These are phyloP conservation scores for Megastigmus dorsalis DNA, from an alignment of 2,888 invertebrate genomes.

Conservation along the genomic window DNA sequence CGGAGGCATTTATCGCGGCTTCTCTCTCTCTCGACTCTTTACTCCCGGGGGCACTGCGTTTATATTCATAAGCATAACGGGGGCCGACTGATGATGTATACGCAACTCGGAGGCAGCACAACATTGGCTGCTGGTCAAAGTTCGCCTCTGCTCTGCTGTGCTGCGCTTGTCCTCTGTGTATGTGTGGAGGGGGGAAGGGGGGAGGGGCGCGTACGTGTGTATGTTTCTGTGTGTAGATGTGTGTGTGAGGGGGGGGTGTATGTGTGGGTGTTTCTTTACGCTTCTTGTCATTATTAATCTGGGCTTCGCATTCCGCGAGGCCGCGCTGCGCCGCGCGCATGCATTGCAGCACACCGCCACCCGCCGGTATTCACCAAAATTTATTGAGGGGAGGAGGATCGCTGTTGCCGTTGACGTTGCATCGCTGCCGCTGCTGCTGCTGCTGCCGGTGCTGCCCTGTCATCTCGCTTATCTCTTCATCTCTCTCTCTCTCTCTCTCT, in stretches of 20 bases:
- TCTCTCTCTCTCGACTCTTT: conserved; percentile 5
- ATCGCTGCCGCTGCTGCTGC: neutral
- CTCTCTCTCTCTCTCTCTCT: neutral
- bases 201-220: too few relatives aligned
- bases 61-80: conserved; percentile 73
- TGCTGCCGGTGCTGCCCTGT: too few relatives aligned
- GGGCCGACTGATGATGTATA: conserved; percentile 62
- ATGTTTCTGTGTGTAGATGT: too few relatives aligned
- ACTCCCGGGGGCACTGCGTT: conserved; percentile 64
- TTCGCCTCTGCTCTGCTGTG: neutral
- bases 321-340: too few relatives aligned
- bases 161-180: neutral
- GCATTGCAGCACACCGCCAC: conserved; percentile 18
- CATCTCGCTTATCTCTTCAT: neutral
- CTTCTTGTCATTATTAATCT: conserved; percentile 69
- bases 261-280: conserved; percentile 60
- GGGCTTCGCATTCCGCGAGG: conserved; percentile 40
- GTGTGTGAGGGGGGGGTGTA: too few relatives aligned
- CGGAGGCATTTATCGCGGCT: conserved; percentile 65
- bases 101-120: conserved; percentile 51
- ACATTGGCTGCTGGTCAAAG: conserved; percentile 13
- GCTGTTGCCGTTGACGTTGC: neutral
- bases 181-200: too few relatives aligned
- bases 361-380: conserved; percentile 42
- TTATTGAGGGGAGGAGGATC: conserved; percentile 37